Percentiles rank a stretch among this genome's conserved stretches.
phyloP scores from a whole-genome alignment of 2,113 vertebrate species.

The Lepisosteus oculatus region DNA sequence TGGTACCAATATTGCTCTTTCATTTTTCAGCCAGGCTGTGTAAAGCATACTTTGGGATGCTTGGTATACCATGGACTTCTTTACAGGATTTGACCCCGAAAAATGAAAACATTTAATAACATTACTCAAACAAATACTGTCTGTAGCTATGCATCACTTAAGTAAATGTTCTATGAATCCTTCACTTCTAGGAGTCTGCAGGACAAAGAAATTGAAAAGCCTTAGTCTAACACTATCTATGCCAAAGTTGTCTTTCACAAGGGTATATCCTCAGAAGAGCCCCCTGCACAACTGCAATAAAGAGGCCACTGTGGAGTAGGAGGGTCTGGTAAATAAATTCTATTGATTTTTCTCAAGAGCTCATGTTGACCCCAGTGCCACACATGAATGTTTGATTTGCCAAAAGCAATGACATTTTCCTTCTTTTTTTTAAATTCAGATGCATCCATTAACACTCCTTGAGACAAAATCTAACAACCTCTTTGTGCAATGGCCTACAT shows the following conservation, averaged over 20 bases:
- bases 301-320: not conserved
- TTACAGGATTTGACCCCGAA: too few species aligned
- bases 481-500: too few species aligned
- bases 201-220: not conserved
- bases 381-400: not conserved
- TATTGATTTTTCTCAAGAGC: conserved; percentile 28
- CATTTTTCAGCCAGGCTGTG: too few species aligned
- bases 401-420: too few species aligned
- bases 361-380: conserved; percentile 13
- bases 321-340: conserved; percentile 11
- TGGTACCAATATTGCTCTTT: too few species aligned
- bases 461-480: too few species aligned
- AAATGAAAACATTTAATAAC: too few species aligned
- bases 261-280: conserved; percentile 1
- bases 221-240: conserved; percentile 7
- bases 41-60: too few species aligned
- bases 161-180: not conserved
- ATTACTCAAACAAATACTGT: too few species aligned
- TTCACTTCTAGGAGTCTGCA: not conserved
- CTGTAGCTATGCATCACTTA: not conserved
- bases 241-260: conserved; percentile 2
- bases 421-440: too few species aligned
- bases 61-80: too few species aligned
- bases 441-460: too few species aligned
- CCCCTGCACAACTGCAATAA: not conserved